These are phyloP conservation scores for Bombus waltoni DNA, from an alignment of 1,140 invertebrate species.

Conservation along the genomic window DNA sequence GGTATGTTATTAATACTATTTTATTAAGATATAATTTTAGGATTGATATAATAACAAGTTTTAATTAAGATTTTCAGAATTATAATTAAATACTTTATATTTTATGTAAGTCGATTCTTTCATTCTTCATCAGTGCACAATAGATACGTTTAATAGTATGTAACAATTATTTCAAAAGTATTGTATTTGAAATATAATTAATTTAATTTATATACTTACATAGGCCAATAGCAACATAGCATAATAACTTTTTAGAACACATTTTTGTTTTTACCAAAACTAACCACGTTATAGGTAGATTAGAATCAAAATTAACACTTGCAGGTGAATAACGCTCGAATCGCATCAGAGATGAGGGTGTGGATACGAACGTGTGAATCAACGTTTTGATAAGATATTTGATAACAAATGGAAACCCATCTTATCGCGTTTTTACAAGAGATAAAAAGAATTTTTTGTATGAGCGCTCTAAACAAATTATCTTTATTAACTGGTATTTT, in stretches of 20 bases:
- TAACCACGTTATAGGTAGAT: neutral
- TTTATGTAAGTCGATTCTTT: neutral
- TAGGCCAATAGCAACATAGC: constrained; percentile 74
- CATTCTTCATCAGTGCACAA: neutral
- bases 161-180: neutral
- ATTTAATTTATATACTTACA: constrained; percentile 72
- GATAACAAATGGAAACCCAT: constrained; percentile 61
- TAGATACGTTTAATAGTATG: too few relatives aligned
- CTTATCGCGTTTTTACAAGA: constrained; percentile 61
- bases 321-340: constrained; percentile 7
- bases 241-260: constrained; percentile 69
- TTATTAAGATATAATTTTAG: neutral
- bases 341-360: neutral
- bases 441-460: constrained; percentile 52
- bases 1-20: neutral
- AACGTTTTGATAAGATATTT: constrained; percentile 60
- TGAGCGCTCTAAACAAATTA: neutral
- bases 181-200: neutral
- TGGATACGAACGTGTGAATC: constrained; percentile 56
- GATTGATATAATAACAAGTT: neutral
- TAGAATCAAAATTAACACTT: constrained; percentile 6
- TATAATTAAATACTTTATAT: neutral
- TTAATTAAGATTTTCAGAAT: neutral
- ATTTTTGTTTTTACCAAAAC: constrained; percentile 54
- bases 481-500: neutral